Evolutionary conservation across 2,888 invertebrate genomes (phyloP).

Genomic region (Polyommatus iphigenia): DNA sequence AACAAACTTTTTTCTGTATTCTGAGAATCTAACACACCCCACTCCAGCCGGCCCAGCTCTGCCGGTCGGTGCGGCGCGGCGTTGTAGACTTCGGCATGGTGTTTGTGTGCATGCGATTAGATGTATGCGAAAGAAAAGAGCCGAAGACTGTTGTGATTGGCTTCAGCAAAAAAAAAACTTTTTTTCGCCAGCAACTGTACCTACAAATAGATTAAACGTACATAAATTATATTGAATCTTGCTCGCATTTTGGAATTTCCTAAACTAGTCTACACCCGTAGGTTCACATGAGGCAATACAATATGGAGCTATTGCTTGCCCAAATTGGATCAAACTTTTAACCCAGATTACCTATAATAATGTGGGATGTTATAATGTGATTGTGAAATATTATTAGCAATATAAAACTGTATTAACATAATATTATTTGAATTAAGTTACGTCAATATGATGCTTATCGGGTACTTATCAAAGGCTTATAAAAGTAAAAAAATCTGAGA

Average conservation of each 20-base stretch:
- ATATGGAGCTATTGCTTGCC: neutral
- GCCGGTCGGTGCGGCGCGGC: no score
- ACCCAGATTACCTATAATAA: neutral
- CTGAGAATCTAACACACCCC: no score
- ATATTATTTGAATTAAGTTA: neutral
- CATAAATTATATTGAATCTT: conserved; percentile 12
- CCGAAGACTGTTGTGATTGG: no score
- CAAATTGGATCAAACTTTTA: neutral
- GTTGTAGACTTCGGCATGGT: no score
- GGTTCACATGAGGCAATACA: neutral
- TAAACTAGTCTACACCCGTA: neutral
- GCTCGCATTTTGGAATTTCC: neutral
- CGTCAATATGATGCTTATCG: neutral
- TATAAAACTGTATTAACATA: conserved; percentile 1
- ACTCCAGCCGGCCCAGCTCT: no score
- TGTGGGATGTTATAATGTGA: neutral
- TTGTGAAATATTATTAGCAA: neutral
- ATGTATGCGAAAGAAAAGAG: no score
- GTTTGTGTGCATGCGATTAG: no score
- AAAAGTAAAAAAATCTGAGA: no score
- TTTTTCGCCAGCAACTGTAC: neutral
- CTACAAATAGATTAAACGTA: neutral
- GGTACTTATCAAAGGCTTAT: neutral
- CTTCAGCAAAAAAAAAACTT: neutral
- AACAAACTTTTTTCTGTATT: no score